Conservation (phyloP, 2,797 vertebrate genomes). For the Syngnathus acus region DNA sequence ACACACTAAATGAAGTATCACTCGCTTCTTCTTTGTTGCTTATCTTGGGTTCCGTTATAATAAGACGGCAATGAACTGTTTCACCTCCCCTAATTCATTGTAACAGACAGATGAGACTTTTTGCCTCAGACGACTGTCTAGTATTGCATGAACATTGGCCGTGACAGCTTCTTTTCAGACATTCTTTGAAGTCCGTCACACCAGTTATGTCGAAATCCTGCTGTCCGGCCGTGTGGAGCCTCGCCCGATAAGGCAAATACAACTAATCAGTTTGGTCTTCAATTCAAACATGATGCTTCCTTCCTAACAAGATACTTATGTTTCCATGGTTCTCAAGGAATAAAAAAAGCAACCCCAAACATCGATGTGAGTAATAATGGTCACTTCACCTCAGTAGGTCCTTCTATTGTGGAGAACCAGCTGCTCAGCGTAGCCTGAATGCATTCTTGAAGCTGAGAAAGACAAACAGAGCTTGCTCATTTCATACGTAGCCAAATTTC, state of each 20-base stretch:
- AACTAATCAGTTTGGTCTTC: not conserved
- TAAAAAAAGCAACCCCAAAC: not conserved
- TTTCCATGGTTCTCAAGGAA: no score
- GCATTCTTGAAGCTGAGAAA: slow-evolving; percentile 87
- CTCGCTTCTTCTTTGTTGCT: not conserved
- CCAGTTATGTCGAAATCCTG: slow-evolving; percentile 23
- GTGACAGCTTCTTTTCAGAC: slow-evolving; percentile 62
- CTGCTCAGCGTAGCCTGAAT: slow-evolving; percentile 87
- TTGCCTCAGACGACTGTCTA: slow-evolving; percentile 42
- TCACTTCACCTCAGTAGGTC: slow-evolving; percentile 62
- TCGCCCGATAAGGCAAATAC: not conserved
- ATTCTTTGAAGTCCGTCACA: slow-evolving; percentile 45
- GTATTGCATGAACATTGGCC: slow-evolving; percentile 62
- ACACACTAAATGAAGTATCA: not conserved
- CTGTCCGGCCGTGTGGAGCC: not conserved
- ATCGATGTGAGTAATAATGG: not conserved
- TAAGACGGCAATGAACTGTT: not conserved
- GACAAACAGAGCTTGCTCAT: slow-evolving; percentile 42
- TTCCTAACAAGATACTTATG: not conserved
- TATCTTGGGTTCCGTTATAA: not conserved
- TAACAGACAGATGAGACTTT: slow-evolving; percentile 22
- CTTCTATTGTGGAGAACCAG: slow-evolving; percentile 76
- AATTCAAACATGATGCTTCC: not conserved
- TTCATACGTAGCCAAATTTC: not conserved
- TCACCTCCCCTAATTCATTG: slow-evolving; percentile 2